Percentiles rank a stretch among this genome's conserved stretches.
These are phyloP conservation scores for Chymomyza fuscimana DNA, from an alignment of 2,888 invertebrate species.

Conservation along the genomic window DNA sequence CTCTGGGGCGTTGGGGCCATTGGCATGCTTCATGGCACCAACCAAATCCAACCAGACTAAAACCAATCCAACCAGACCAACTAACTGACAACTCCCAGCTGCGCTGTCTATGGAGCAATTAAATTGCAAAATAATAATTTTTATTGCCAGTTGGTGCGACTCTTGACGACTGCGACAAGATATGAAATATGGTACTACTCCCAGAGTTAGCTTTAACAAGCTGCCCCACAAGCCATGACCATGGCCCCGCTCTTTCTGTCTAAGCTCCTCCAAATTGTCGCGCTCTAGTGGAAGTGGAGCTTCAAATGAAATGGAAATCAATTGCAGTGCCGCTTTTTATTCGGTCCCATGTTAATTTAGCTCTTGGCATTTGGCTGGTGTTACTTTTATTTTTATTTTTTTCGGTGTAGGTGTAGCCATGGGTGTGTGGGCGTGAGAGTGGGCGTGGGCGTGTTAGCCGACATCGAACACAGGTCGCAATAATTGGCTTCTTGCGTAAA, in stretches of 20 bases:
- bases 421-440: constrained; percentile 13
- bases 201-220: background rate
- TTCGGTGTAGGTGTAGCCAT: background rate
- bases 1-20: constrained; percentile 53
- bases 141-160: constrained; percentile 50
- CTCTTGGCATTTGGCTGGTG: constrained; percentile 35
- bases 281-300: background rate
- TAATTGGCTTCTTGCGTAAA: constrained; percentile 36
- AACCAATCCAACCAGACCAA: background rate
- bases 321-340: constrained; percentile 27
- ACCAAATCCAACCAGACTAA: background rate
- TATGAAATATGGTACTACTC: background rate
- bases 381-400: constrained; percentile 5
- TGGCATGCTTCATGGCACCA: constrained; percentile 7
- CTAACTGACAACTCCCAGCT: constrained; percentile 6
- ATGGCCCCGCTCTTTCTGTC: background rate
- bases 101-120: constrained; percentile 51
- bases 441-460: constrained; percentile 13
- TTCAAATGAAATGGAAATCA: constrained; percentile 67
- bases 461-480: constrained; percentile 36
- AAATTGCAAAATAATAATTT: constrained; percentile 70
- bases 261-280: background rate
- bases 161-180: constrained; percentile 19
- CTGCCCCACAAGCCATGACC: background rate
- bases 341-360: constrained; percentile 55